phyloP scores from a whole-genome alignment of 2,113 vertebrate species.

The Glareola pratincola region DNA sequence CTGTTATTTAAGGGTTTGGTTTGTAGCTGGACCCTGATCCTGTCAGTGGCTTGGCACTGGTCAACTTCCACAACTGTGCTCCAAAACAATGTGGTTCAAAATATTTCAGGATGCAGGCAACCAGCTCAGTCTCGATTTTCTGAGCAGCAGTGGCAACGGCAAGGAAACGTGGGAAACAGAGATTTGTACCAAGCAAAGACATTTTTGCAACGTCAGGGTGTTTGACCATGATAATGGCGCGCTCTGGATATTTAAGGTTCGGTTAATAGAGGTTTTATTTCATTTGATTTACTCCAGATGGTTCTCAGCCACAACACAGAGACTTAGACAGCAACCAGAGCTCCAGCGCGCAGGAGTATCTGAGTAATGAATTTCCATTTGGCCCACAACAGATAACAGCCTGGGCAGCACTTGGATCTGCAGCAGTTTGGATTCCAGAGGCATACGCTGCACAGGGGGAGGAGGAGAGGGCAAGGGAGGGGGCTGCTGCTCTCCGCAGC shows the following conservation, averaged over 20 bases:
- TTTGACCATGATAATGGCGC: neutral
- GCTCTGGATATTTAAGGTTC: conserved; percentile 40
- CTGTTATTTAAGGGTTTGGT: neutral
- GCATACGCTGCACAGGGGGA: neutral
- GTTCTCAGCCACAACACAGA: conserved; percentile 36
- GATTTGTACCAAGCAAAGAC: neutral
- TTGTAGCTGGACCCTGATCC: neutral
- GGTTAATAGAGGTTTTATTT: conserved; percentile 63
- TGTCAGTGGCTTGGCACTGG: neutral
- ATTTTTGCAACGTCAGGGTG: conserved; percentile 2
- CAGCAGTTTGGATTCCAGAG: conserved; percentile 33
- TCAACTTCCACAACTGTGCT: neutral
- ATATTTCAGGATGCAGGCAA: neutral
- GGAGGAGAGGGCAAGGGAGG: neutral
- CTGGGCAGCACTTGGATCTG: neutral
- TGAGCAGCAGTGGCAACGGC: neutral
- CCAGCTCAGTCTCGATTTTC: neutral
- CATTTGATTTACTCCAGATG: conserved; percentile 64
- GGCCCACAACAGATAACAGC: conserved; percentile 31
- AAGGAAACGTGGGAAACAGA: neutral
- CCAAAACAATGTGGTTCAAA: neutral
- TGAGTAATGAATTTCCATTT: conserved; percentile 54
- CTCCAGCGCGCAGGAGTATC: neutral
- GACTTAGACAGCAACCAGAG: conserved; percentile 49
- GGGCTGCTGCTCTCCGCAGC: neutral